Evolutionary conservation across 2,113 vertebrate genomes (phyloP), one percentile per base, ranked within the genome.

Genomic region (Etheostoma spectabile): DNA sequence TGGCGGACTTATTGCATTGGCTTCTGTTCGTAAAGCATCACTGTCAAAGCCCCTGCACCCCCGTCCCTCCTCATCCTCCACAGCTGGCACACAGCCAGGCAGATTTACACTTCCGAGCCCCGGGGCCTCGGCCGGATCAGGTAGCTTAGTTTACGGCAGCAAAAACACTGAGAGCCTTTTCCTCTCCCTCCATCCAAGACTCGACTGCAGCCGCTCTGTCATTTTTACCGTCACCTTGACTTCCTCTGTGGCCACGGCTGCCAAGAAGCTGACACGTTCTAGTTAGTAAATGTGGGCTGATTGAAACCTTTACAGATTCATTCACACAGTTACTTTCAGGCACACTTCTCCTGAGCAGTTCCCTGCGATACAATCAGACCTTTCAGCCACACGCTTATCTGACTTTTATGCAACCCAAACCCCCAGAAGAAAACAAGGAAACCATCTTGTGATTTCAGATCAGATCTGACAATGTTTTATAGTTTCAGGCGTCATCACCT

Each of bases 31-130:
- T 74, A 71, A 88, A 90, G 86, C 81, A 83, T 89, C 84, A 90
- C 73, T 81, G 77, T 89, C 60, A 86, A 72, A 38, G 24, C 48
- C 69, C 51, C 27, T 24, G 14, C 30, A 30, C 57, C 8, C 57
- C 16, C 67, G 46, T 33, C 63, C 65, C 24, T 30, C 74, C 48
- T 27, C 66, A 70, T 86, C 84, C 85, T 79, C 74, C 79, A 70
- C 69, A 86, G 86, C 91, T 94, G 94, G 93, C 93, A 86, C 35
- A 30, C 75, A 89, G 90, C 92, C 93, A 92, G 82, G 80, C 89
- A 94, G 86, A 94, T 94, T 92, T 95, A 94, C 93, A 94, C 92
- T 92, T 94, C 93, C 92, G 90, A 93, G 93, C 93, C 94, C 61
- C 68, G 7, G 90, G 92, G 89, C 85, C 84, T 87, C 81, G 77